A percentile compares a stretch with the other conserved stretches of the same genome.
These are phyloP conservation scores for Ctenoplectra terminalis DNA, from an alignment of 1,140 invertebrate species.

Conservation along the genomic window DNA sequence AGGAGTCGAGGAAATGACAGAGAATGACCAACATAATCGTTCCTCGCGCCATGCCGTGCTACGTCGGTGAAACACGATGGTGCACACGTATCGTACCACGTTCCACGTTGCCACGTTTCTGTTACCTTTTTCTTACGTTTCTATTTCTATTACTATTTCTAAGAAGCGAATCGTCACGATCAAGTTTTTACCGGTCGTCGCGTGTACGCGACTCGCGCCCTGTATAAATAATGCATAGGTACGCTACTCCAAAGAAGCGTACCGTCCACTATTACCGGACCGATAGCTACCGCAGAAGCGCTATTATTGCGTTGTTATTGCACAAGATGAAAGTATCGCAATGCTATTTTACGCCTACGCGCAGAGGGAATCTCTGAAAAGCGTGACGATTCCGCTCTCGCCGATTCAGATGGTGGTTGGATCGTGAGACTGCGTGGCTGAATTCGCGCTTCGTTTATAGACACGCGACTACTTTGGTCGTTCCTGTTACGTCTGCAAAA, in stretches of 20 bases:
- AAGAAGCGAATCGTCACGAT: neutral
- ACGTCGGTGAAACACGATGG: neutral
- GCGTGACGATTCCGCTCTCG: neutral
- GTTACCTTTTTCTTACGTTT: neutral
- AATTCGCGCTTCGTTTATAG: too few species aligned
- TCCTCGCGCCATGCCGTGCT: neutral
- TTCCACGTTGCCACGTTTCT: neutral
- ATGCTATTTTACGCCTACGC: slow-evolving; percentile 21
- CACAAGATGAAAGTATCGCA: slow-evolving; percentile 42
- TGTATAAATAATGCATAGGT: slow-evolving; percentile 45
- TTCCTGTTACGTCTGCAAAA: too few species aligned
- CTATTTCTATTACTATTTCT: too few species aligned
- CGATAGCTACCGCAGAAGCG: slow-evolving; percentile 38
- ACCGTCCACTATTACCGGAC: slow-evolving; percentile 31
- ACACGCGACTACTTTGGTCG: too few species aligned
- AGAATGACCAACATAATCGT: slow-evolving; percentile 10
- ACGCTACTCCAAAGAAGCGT: slow-evolving; percentile 7
- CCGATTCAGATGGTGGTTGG: neutral
- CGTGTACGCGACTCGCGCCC: slow-evolving; percentile 1
- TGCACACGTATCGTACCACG: neutral
- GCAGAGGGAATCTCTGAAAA: neutral
- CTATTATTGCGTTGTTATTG: slow-evolving; percentile 46
- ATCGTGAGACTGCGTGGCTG: neutral
- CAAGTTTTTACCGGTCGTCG: slow-evolving; percentile 10
- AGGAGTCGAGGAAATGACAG: slow-evolving; percentile 41